Base-by-base conservation (phyloP, 2,797 vertebrate species). In the Mus minutoides region DNA sequence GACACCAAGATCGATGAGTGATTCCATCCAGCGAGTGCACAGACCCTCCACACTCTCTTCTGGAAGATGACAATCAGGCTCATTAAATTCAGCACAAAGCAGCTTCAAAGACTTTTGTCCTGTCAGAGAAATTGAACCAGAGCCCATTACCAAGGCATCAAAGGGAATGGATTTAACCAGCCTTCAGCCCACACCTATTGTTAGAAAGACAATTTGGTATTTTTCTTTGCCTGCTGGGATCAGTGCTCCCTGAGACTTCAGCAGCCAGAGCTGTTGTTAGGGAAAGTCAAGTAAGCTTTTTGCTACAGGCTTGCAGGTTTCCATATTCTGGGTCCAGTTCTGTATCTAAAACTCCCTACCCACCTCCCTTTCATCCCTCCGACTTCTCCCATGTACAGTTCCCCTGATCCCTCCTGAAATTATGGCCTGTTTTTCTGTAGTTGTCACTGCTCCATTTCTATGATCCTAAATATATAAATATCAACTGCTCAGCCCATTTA, bases 1-100 rank as follows among this genome's bases (percentile, higher is more conserved):
- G 97, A 98, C 97, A 97, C 92, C 54, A 73, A 58, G 94, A 98
- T 98, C 90, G 1, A 98, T 98, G 98, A 97, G 85, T 56, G 97
- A 98, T 97, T 95, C 96, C 94, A 92, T 97, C 97, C 97, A 97
- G 91, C 6, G 95, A 89, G 89, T 92, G 96, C 92, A 95, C 98
- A 94, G 97, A 97, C 96, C 97, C 97, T 97, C 92, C 95, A 82
- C 76, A 89, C 67, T 97, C 80, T 88, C 94, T 95, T 96, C 97
- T 98, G 96, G 96, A 98, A 97, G 97, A 97, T 97, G 98, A 98
- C 97, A 98, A 97, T 97, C 98, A 97, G 86, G 71, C 96, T 98
- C 96, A 97, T 98, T 98, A 98, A 97, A 98, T 73, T 88, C 94
- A 98, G 92, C 96, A 98, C 95, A 97, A 96, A 97, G 95, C 96